phyloP scores from a whole-genome alignment of 2,888 invertebrate genomes.

The Criorhina ranunculi region DNA sequence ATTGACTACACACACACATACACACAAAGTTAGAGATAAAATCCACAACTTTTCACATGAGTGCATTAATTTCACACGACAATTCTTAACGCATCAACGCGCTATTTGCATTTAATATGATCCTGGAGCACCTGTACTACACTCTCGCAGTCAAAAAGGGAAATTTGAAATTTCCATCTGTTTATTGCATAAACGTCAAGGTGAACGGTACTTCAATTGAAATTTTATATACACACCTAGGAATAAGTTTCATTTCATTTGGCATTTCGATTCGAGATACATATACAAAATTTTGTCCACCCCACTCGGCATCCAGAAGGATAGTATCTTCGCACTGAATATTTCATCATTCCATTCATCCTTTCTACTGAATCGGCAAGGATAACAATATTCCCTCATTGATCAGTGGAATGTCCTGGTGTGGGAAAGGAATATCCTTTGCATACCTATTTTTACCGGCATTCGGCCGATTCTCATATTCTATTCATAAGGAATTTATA shows the following conservation, averaged over 20 bases:
- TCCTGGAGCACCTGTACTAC: not conserved
- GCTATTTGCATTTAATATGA: conserved; percentile 30
- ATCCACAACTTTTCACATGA: conserved; percentile 50
- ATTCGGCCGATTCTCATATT: conserved; percentile 24
- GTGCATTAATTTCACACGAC: conserved; percentile 33
- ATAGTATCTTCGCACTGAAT: conserved; percentile 27
- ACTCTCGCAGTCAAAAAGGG: no score
- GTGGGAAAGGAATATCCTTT: not conserved
- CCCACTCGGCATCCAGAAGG: not conserved
- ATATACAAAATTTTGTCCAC: not conserved
- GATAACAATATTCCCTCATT: conserved; percentile 35
- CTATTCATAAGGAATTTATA: conserved; percentile 15
- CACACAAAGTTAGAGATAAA: not conserved
- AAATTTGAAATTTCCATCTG: conserved; percentile 23
- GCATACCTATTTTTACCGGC: not conserved
- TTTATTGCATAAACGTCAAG: conserved; percentile 38
- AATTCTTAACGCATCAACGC: conserved; percentile 59
- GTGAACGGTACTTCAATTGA: conserved; percentile 18
- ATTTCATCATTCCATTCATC: conserved; percentile 34
- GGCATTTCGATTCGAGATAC: conserved; percentile 30
- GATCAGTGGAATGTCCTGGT: not conserved
- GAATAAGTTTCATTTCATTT: conserved; percentile 46
- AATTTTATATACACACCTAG: conserved; percentile 8
- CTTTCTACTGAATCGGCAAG: not conserved
- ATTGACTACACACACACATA: conserved; percentile 1